phyloP scores from a whole-genome alignment of 2,888 invertebrate genomes.

The Erpobdella octoculata region DNA sequence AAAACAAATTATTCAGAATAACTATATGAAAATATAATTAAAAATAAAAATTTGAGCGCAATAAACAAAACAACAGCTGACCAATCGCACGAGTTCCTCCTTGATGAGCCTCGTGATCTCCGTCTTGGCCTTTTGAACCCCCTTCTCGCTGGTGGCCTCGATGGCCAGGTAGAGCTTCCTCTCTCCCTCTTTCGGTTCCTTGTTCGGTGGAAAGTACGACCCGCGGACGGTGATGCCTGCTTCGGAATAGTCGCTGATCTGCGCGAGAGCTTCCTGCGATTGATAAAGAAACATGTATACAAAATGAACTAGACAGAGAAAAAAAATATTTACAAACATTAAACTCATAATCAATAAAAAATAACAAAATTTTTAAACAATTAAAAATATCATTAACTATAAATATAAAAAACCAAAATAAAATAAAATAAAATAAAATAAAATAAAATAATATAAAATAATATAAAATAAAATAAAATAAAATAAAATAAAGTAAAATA shows the following conservation, averaged over 20 bases:
- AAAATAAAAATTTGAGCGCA: neutral
- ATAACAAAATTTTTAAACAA: too few relatives aligned
- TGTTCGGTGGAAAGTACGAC: slow-evolving; percentile 79
- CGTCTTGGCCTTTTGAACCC: slow-evolving; percentile 55
- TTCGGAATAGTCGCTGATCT: slow-evolving; percentile 97
- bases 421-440: too few relatives aligned
- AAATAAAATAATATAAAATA: neutral
- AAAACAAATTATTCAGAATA: neutral
- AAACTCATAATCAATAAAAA: neutral
- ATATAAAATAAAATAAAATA: neutral
- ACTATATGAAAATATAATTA: too few relatives aligned
- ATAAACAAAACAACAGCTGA: slow-evolving; percentile 36
- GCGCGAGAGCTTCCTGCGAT: slow-evolving; percentile 80
- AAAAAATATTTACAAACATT: neutral
- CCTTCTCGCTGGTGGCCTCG: slow-evolving; percentile 91
- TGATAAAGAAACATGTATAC: neutral
- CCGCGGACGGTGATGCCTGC: slow-evolving; percentile 97
- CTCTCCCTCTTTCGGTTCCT: slow-evolving; percentile 64
- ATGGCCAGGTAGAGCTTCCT: slow-evolving; percentile 94
- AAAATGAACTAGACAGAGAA: neutral
- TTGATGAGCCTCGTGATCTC: slow-evolving; percentile 96
- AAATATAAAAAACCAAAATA: too few relatives aligned
- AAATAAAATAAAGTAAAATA: neutral
- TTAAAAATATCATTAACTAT: too few relatives aligned
- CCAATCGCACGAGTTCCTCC: slow-evolving; percentile 84